Evolutionary conservation across 1,140 invertebrate genomes (phyloP), one percentile per base, ranked within the genome.

Genomic region (Drosophila santomea): DNA sequence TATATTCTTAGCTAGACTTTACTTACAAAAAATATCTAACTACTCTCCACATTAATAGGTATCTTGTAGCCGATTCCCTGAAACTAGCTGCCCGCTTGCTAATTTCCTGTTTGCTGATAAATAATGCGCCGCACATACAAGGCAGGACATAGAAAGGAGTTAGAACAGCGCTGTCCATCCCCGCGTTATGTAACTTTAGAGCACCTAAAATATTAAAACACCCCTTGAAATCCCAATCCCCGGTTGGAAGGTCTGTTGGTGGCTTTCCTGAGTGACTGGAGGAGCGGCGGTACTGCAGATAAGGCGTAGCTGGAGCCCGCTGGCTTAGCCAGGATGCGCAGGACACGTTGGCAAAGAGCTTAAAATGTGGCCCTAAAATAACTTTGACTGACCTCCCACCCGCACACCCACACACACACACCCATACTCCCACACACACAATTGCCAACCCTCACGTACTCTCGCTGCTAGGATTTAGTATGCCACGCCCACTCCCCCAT

Each of bases 101-200:
- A 89, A 89, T 89, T 89, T 89, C 84, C 84, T 89, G 84, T 89
- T 83, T 89, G 84, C 80, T 84, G 84, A 89, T 89, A 89, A 89
- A 89, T 89, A 89, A 89, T 89, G 73, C 63, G 35, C 47, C 59
- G 64, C 50, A 66, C 43, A 66, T 15, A 58, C 14, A 63, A 20
- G 54, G 36, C 17, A 25, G 43, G 41, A 63, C 44, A 64, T 51
- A 20, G 35, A 64, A 48, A 48, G 54, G 55, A 61, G 60, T 60
- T 80, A 54, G 55, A 51, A 38, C 36, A 51, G 68, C 43, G 76
- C 62, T 63, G 44, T 44, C 47, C 52, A 66, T 45, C 61, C 79
- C 47, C 36, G 63, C 69, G 77, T 89, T 89, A 80, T 89, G 60
- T 89, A 90, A 90, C 80, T 90, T 89, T 74, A 52, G 76, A 89